Evolutionary conservation across 2,888 invertebrate species (phyloP), one percentile per base, ranked within the genome.

Genomic region (Danaus chrysippus): DNA sequence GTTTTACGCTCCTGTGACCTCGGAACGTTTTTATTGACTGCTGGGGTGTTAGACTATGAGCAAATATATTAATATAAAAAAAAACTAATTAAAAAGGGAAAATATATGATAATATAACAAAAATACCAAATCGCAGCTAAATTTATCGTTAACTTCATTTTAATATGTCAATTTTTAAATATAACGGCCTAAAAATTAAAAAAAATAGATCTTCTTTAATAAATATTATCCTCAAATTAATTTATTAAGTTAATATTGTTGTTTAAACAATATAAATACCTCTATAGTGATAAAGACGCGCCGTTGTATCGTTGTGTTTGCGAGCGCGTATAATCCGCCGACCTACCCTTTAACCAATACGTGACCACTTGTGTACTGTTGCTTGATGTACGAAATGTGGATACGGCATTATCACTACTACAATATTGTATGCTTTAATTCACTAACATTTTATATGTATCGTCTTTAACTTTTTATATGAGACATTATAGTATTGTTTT

Each of bases 341-440:
- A 80, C 76, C 78, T 83, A 84, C 85, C 86, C 87, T 85, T 87
- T 84, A 85, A 84, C 89, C 88, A 89, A 89, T 88, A 89, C 89
- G 89, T 88, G 88, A 84, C 88, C 87, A 79, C 80, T 75, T 79
- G 76, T 76, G 77, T 73, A 74, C 70, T 70, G 71, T 52, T 59
- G 8, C 8, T n/a, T 0, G 72, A 77, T 74, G 59, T 63, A 1
- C 1, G 58, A 75, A 74, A 23, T 23, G n/a, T 76, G 75, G 81
- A 86, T 71, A 58, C 11, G 79, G 65, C 61, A 64, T 34, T 34
- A 10, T 19, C 59, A 63, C 13, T 52, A 9, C 12, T 11, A 19
- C 13, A 10, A 42, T 53, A 10, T 34, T 53, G 15, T 5, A 6
- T 34, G 23, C 2, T 34, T 34, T 34, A 34, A 34, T 34, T 34